These are phyloP conservation scores for Ardeotis arabs DNA, from an alignment of 2,113 vertebrate genomes.

Conservation along the genomic window DNA sequence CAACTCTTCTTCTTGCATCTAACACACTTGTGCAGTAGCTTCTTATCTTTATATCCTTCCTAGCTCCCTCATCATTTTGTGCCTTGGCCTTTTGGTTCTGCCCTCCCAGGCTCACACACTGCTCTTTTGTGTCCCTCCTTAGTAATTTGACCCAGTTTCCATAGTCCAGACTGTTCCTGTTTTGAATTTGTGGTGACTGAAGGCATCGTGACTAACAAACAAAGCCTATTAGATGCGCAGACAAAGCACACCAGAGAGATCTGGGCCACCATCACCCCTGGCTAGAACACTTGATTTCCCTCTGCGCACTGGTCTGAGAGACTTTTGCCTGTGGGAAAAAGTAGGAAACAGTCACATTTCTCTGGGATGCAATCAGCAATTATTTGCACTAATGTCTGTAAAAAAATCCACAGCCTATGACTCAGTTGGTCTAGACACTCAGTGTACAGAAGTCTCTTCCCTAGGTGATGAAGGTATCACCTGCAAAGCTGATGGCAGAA, in stretches of 20 bases:
- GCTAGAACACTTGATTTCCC: background rate
- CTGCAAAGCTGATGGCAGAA: background rate
- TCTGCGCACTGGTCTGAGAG: background rate
- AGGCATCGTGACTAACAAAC: background rate
- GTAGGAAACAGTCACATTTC: background rate
- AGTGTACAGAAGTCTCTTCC: background rate
- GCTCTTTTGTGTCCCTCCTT: background rate
- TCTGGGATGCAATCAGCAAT: background rate
- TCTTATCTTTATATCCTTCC: background rate
- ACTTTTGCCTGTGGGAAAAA: background rate
- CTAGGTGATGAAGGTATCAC: too few relatives aligned
- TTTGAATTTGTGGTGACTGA: background rate
- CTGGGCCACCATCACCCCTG: background rate
- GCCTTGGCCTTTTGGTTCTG: background rate
- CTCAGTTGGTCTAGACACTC: background rate
- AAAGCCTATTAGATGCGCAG: background rate
- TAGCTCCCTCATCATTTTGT: background rate
- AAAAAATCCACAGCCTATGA: background rate
- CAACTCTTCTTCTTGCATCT: background rate
- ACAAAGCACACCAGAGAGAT: background rate
- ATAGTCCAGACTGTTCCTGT: background rate
- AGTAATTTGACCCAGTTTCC: constrained; percentile 6
- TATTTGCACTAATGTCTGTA: background rate
- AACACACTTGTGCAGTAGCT: rapidly evolving
- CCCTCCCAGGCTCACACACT: constrained; percentile 15